phyloP scores from a whole-genome alignment of 2,888 invertebrate species.

The Eupithecia tripunctaria region DNA sequence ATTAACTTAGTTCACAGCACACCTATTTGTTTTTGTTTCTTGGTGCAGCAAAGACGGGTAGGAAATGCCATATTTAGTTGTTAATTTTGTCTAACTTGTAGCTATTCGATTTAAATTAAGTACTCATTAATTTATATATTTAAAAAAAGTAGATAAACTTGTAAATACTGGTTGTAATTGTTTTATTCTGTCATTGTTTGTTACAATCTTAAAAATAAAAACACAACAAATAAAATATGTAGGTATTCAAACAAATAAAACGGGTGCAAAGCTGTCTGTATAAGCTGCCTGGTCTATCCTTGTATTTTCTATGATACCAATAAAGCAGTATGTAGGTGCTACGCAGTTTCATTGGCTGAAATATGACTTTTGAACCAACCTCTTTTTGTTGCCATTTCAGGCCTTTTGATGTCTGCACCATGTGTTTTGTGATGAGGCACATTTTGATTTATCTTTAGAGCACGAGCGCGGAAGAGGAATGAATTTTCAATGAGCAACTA shows the following conservation, averaged over 20 bases:
- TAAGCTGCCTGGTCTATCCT: neutral
- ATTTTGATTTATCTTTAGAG: slow-evolving; percentile 28
- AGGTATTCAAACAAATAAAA: too few relatives aligned
- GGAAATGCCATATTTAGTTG: too few relatives aligned
- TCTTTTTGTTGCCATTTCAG: slow-evolving; percentile 48
- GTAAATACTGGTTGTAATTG: too few relatives aligned
- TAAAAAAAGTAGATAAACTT: too few relatives aligned
- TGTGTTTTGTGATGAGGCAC: slow-evolving; percentile 35
- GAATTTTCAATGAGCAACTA: slow-evolving; percentile 14
- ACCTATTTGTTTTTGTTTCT: neutral
- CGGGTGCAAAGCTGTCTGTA: too few relatives aligned
- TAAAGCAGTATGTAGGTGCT: neutral
- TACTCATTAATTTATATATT: too few relatives aligned
- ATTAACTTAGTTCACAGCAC: neutral
- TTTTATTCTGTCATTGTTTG: too few relatives aligned
- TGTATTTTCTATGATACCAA: neutral
- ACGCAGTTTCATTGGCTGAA: neutral
- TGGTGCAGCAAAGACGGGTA: neutral
- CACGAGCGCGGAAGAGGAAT: slow-evolving; percentile 17
- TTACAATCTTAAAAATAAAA: too few relatives aligned
- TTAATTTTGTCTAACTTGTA: too few relatives aligned
- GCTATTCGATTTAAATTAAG: too few relatives aligned
- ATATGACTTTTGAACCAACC: slow-evolving; percentile 19
- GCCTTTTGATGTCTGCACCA: slow-evolving; percentile 48
- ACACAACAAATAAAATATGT: neutral